Evolutionary conservation across 92 coral and sea anemone species (phyloP), one percentile per base, ranked within the genome.

Genomic region (Pocillopora meandrina): DNA sequence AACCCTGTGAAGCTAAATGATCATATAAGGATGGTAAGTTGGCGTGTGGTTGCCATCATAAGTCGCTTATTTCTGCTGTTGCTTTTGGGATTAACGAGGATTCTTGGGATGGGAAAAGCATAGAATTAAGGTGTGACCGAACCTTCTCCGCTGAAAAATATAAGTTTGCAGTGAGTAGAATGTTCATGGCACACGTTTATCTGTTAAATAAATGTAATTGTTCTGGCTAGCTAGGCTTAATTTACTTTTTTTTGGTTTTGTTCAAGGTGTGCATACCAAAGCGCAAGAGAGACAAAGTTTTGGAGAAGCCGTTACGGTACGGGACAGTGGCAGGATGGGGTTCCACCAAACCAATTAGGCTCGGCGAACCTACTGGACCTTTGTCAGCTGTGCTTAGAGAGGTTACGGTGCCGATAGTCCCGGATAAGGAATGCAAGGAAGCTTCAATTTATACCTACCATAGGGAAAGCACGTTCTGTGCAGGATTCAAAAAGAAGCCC

Each of bases 241-340:
- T 26, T 26, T 26, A 26, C 57, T 80, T 10, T 17, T 35, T 4
- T 71, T 0, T 14, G 58, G 49, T 2, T 56, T 26, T 76, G 65
- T 74, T 21, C 8, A 62, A 94, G 98, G 93, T 92, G 15, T 94
- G 98, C 80, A 77, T 94, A 67, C 93, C 98, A 35, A 90, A 91
- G 78, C 90, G 87, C 31, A 92, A 80, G 73, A 78, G 93, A 65
- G 98, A 94, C 62, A 81, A 91, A n/a, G 64, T 33, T 21, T 81
- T 94, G 69, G 98, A 94, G 60, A 82, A 61, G 14, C 95, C 98
- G 1, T 89, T 90, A 23, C 87, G 85, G 74, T 92, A 89, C 72
- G 98, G 95, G 7, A 92, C 91, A 7, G 98, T 94, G 20, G 91
- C 95, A 31, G 98, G 98, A 10, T 94, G 98, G 98, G 98, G 98